phyloP scores from a whole-genome alignment of 2,113 vertebrate genomes.

The Prunella fulvescens region DNA sequence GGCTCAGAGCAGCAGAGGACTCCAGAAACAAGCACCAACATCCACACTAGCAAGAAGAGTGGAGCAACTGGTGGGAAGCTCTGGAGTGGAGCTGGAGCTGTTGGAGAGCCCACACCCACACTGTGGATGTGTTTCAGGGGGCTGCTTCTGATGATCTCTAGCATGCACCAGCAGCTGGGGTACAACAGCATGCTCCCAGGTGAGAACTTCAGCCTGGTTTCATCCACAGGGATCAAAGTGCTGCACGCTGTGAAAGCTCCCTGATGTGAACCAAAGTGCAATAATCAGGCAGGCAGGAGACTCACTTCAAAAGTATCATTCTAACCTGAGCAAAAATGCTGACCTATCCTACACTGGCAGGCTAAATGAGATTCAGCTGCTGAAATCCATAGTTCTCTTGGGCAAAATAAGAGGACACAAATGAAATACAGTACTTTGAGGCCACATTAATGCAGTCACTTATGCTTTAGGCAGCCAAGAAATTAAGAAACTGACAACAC shows the following conservation, averaged over 20 bases:
- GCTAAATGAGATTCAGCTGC: not conserved
- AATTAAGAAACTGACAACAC: not conserved
- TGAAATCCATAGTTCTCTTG: not conserved
- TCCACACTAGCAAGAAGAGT: rapidly evolving
- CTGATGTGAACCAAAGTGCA: not conserved
- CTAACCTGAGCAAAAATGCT: not conserved
- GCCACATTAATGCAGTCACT: not conserved
- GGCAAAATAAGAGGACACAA: not conserved
- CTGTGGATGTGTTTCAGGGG: not conserved
- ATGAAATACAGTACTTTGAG: not conserved
- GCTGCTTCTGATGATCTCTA: not conserved
- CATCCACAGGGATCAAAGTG: not conserved
- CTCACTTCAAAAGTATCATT: not conserved
- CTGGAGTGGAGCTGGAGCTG: not conserved
- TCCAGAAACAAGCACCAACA: not conserved
- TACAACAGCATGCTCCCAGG: not conserved
- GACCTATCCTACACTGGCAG: not conserved
- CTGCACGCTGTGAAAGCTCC: not conserved
- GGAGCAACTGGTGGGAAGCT: not conserved
- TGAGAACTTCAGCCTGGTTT: not conserved
- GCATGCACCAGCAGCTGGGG: not conserved
- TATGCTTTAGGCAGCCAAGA: not conserved
- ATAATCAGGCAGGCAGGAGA: not conserved
- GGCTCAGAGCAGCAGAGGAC: not conserved
- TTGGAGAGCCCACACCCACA: not conserved